These are phyloP conservation scores for Actenoides hombroni DNA, from an alignment of 2,113 vertebrate genomes.

Conservation along the genomic window DNA sequence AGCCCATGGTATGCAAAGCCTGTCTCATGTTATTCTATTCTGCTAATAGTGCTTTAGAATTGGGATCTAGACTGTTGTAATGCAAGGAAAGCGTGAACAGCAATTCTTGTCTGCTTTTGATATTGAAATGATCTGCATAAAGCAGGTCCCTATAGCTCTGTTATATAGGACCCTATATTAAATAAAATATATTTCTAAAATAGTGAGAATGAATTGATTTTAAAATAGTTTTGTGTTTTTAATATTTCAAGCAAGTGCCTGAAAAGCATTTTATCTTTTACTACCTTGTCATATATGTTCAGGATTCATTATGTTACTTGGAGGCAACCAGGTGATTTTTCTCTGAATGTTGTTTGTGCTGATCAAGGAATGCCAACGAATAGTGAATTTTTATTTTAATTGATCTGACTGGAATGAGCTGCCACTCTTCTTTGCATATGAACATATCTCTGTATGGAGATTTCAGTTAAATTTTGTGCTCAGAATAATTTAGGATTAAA, in stretches of 20 bases:
- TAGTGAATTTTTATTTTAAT: constrained; percentile 61
- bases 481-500: constrained; percentile 61
- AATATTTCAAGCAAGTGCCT: constrained; percentile 46
- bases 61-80: not conserved
- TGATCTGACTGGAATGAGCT: constrained; percentile 58
- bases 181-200: not conserved
- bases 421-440: constrained; percentile 42
- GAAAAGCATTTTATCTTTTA: constrained; percentile 51
- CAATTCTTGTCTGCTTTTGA: not conserved
- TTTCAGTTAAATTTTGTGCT: constrained; percentile 43
- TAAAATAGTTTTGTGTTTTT: constrained; percentile 24
- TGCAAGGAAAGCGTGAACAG: not conserved
- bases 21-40: not conserved
- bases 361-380: constrained; percentile 54
- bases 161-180: not conserved
- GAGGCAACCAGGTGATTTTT: constrained; percentile 57
- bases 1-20: not conserved
- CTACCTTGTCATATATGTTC: constrained; percentile 43
- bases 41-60: not conserved
- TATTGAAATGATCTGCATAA: constrained; percentile 27
- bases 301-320: constrained; percentile 34
- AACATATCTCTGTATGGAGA: constrained; percentile 5
- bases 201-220: constrained; percentile 2
- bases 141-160: not conserved
- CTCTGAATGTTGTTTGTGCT: constrained; percentile 46